Base-by-base conservation (phyloP, 2,888 invertebrate species). In the Linnaemya vulpina region DNA sequence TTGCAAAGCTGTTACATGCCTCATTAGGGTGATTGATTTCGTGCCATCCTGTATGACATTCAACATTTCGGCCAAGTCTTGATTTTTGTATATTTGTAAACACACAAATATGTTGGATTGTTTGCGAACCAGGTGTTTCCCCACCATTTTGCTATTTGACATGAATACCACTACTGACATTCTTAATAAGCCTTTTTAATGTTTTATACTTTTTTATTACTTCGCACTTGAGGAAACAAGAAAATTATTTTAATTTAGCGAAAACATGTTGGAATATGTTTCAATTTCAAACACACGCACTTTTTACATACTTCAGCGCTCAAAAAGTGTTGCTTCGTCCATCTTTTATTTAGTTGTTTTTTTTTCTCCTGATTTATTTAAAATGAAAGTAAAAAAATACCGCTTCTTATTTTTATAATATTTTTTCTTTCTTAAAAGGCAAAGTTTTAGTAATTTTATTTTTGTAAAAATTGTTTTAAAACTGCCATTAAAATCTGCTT, bases 241-340 rank as follows among this genome's bases (percentile, higher is more conserved):
- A 71, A 77, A 71, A 83, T 67, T 71, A 25, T 77, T 73, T 83
- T 77, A 77, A 77, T 83, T 83, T 83, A 73, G 22, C 71, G 76
- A 25, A 71, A 82, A 83, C 58, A 77, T 77, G 63, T 63, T 40
- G 13, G 5, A 71, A 63, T 40, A 83, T 71, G 51, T 38, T 70
- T 63, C 1, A 46, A 35, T 53, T 74, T 73, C 53, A 67, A 51
- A 30, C 30, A 30, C 30, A 30, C 30, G 30, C 30, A 25, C 46
- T 17, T 17, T n/a, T 38, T 8, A n/a, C 70, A 22, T 20, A 25
- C 35, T 53, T 13, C 43, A 43, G 17, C 22, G 51, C 20, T 40
- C n/a, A 40, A 75, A 51, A 43, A 53, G 20, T 30, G 38, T 38
- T 77, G 35, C n/a, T 0, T 7, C 10, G 8, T 13, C 25, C 22